Evolutionary conservation across 1,140 invertebrate genomes (phyloP).

Genomic region (Sycophila sp.): DNA sequence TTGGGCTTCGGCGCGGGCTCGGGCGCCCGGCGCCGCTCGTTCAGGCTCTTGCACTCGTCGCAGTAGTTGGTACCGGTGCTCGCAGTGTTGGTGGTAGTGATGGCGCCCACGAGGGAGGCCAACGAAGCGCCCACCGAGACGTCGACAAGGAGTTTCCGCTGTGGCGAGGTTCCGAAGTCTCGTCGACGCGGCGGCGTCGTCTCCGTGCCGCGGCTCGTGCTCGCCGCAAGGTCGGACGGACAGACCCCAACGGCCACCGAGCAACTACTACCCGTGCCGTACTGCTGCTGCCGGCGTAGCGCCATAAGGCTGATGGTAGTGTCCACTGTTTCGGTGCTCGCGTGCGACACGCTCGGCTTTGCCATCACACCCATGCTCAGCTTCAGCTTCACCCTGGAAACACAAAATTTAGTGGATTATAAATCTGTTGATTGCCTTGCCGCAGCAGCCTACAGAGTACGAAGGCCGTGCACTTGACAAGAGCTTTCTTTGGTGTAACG

Average conservation of each 20-base stretch:
- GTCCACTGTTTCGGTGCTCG: constrained; percentile 52
- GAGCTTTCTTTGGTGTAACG: too few relatives aligned
- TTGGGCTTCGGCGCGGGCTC: background rate
- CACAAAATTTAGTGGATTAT: too few relatives aligned
- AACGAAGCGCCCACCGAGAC: constrained; percentile 68
- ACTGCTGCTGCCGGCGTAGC: constrained; percentile 39
- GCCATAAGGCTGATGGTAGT: constrained; percentile 55
- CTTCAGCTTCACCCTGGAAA: constrained; percentile 51
- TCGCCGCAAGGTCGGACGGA: constrained; percentile 49
- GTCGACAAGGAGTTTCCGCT: constrained; percentile 64
- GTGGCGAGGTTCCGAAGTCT: constrained; percentile 64
- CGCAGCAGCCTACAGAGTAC: too few relatives aligned
- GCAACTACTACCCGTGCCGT: constrained; percentile 47
- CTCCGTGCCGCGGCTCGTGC: constrained; percentile 52
- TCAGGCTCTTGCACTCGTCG: constrained; percentile 74
- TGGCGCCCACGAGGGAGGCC: constrained; percentile 44
- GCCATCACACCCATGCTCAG: constrained; percentile 60
- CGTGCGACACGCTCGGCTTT: constrained; percentile 58
- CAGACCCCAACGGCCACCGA: constrained; percentile 50
- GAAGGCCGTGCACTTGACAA: too few relatives aligned
- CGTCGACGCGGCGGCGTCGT: constrained; percentile 54
- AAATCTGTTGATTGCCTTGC: too few relatives aligned
- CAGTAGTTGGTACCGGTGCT: constrained; percentile 70
- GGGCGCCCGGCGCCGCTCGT: constrained; percentile 41
- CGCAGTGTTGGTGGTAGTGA: constrained; percentile 65